These are phyloP conservation scores for Gymnosoma rotundatum DNA, from an alignment of 2,888 invertebrate genomes.

Conservation along the genomic window DNA sequence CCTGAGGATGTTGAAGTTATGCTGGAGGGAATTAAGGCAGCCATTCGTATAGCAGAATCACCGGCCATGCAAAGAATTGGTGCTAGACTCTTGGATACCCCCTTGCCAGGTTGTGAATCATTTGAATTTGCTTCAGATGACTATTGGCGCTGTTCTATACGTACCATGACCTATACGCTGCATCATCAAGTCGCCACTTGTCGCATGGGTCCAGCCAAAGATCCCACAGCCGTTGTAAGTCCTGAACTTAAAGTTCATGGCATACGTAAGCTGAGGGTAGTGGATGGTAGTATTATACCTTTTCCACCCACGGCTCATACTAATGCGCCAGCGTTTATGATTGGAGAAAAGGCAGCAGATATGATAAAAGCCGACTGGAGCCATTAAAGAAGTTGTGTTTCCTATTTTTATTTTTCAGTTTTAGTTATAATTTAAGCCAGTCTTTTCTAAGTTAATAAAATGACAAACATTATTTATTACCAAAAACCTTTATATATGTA, in stretches of 20 bases:
- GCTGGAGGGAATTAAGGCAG: conserved; percentile 85
- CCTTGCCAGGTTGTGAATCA: conserved; percentile 83
- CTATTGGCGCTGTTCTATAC: conserved; percentile 87
- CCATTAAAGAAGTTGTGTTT: not conserved
- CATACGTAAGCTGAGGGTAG: conserved; percentile 84
- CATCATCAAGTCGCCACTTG: conserved; percentile 87
- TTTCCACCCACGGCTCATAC: conserved; percentile 85
- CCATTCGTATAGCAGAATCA: conserved; percentile 84
- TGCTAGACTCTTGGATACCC: conserved; percentile 83
- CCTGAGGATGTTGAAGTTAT: conserved; percentile 85
- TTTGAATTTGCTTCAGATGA: conserved; percentile 84
- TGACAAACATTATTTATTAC: not conserved
- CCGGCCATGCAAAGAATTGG: conserved; percentile 84
- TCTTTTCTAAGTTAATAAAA: not conserved
- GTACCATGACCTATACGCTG: conserved; percentile 84
- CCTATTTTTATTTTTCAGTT: not conserved
- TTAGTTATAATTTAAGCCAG: not conserved
- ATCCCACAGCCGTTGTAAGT: conserved; percentile 85
- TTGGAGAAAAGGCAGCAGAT: conserved; percentile 87
- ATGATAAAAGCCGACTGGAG: conserved; percentile 84
- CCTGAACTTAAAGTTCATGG: conserved; percentile 85
- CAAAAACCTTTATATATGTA: too few relatives aligned
- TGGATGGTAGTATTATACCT: conserved; percentile 86
- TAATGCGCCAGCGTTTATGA: conserved; percentile 86
- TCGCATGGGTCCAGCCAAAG: conserved; percentile 86